These are phyloP conservation scores for Bergia puertoricense DNA, from an alignment of 92 coral and sea anemone genomes.

Conservation along the genomic window DNA sequence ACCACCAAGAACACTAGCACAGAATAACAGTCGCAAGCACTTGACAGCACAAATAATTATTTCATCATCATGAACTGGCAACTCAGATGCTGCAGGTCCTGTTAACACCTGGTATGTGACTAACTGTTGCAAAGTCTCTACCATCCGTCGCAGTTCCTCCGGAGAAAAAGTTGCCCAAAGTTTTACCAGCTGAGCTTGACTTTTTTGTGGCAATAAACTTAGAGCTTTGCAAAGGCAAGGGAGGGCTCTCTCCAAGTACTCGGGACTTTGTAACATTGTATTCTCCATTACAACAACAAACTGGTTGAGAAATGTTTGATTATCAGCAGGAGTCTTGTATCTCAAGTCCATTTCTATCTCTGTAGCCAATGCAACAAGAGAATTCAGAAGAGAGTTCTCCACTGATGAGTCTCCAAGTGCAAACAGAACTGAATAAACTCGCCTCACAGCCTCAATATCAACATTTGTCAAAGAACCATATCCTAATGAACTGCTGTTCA, in stretches of 20 bases:
- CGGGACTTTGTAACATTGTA: conserved; percentile 92
- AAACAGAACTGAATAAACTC: conserved; percentile 73
- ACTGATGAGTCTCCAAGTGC: conserved; percentile 82
- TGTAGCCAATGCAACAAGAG: conserved; percentile 76
- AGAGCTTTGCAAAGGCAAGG: conserved; percentile 90
- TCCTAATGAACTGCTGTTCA: conserved; percentile 43
- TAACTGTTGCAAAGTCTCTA: conserved; percentile 88
- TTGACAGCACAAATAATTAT: conserved; percentile 84
- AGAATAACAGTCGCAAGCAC: conserved; percentile 79
- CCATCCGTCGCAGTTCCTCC: conserved; percentile 76
- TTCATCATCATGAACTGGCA: conserved; percentile 85
- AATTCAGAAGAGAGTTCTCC: conserved; percentile 89
- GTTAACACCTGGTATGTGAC: conserved; percentile 91
- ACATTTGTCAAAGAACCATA: conserved; percentile 60
- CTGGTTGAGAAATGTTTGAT: conserved; percentile 78
- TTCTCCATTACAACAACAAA: conserved; percentile 89
- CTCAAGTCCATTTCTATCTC: conserved; percentile 78
- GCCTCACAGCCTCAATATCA: conserved; percentile 83
- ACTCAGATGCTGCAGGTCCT: conserved; percentile 69
- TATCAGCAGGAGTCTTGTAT: conserved; percentile 56
- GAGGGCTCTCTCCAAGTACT: conserved; percentile 86
- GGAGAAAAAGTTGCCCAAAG: conserved; percentile 77
- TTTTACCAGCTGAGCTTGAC: conserved; percentile 74
- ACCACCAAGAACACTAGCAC: conserved; percentile 82
- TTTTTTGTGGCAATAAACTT: conserved; percentile 66